Conservation (phyloP, 1,140 invertebrate species). For the Augochlora pura region DNA sequence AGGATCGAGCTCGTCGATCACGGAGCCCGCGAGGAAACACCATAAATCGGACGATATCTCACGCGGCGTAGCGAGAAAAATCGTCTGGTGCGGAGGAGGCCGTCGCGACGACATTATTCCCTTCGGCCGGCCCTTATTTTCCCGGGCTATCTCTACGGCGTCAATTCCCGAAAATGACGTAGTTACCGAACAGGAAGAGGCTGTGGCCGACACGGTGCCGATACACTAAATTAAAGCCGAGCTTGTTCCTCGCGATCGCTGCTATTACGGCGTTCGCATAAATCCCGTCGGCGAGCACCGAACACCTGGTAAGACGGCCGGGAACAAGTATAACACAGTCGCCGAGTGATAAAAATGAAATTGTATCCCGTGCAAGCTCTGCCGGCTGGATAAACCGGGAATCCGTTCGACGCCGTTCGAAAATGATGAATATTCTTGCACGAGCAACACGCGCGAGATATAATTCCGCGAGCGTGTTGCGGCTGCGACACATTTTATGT, state of each 20-base stretch:
- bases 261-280: neutral
- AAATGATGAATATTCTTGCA: neutral
- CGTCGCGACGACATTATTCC: conserved; percentile 9
- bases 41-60: conserved; percentile 27
- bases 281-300: neutral
- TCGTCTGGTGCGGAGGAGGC: neutral
- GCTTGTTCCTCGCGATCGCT: neutral
- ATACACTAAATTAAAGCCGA: conserved; percentile 35
- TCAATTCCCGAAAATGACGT: conserved; percentile 40
- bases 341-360: neutral
- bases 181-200: conserved; percentile 33
- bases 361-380: neutral
- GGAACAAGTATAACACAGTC: neutral
- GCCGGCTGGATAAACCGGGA: neutral
- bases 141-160: conserved; percentile 20
- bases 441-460: neutral
- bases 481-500: too few relatives aligned
- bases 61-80: conserved; percentile 4
- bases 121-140: neutral
- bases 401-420: too few relatives aligned
- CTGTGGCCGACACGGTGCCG: neutral
- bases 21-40: neutral
- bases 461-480: neutral
- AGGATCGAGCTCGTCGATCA: neutral
- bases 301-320: neutral